Evolutionary conservation across 2,797 vertebrate species (phyloP).

Genomic region (Petrocephalus schoutedeni): DNA sequence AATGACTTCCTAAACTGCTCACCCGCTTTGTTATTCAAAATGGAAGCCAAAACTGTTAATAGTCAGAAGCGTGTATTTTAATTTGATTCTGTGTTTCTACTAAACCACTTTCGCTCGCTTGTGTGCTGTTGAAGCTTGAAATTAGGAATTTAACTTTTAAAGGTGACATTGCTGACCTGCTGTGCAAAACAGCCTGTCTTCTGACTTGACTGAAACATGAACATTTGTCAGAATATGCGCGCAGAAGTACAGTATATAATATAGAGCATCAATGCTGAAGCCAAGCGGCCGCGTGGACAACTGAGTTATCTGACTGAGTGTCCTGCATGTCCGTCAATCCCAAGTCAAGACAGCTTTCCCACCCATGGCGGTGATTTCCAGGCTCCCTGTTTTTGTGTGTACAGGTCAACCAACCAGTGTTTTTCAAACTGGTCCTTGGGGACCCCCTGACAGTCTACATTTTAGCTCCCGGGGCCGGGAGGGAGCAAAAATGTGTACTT

Average conservation of each 20-base stretch:
- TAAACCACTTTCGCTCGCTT: not conserved
- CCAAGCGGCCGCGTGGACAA: not conserved
- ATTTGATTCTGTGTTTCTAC: not conserved
- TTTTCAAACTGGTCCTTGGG: not conserved
- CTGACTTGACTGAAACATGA: not conserved
- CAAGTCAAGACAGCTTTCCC: not conserved
- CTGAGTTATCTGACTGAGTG: not conserved
- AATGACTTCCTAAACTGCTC: constrained; percentile 14
- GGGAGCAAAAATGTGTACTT: not conserved
- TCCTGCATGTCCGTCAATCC: not conserved
- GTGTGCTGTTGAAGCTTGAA: constrained; percentile 14
- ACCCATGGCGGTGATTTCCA: not conserved
- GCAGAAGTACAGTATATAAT: not conserved
- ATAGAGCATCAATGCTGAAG: not conserved
- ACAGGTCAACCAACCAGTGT: not conserved
- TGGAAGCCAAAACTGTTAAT: not conserved
- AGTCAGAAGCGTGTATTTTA: not conserved
- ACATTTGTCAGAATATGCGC: not conserved
- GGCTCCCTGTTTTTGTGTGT: not conserved
- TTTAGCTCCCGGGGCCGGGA: not conserved
- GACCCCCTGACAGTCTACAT: not conserved
- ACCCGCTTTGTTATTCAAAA: not conserved
- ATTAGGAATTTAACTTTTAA: constrained; percentile 8
- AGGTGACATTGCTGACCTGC: not conserved
- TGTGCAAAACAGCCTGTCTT: not conserved